phyloP scores from a whole-genome alignment of 2,113 vertebrate species.

The Castor canadensis region DNA sequence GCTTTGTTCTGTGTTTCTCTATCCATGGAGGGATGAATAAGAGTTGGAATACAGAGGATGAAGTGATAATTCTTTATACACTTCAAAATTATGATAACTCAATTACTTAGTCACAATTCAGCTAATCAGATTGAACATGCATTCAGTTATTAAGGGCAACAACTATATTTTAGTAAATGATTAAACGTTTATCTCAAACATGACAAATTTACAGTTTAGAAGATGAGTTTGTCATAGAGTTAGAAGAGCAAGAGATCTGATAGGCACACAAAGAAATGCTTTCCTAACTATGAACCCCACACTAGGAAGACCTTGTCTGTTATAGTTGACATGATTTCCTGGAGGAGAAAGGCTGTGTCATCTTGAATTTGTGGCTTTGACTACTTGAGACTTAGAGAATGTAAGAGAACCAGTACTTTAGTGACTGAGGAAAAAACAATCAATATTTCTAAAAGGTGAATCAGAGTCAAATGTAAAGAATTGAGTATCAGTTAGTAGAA shows the following conservation, averaged over 20 bases:
- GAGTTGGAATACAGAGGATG: neutral
- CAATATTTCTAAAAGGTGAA: neutral
- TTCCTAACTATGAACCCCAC: neutral
- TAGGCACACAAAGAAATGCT: neutral
- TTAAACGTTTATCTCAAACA: neutral
- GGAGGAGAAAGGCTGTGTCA: neutral
- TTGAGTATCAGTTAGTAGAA: neutral
- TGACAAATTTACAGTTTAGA: neutral
- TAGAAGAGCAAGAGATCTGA: neutral
- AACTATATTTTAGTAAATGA: constrained; percentile 22
- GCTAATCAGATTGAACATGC: neutral
- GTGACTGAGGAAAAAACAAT: neutral
- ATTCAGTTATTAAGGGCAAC: neutral
- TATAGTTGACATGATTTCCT: neutral
- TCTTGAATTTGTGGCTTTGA: neutral
- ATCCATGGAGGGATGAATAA: neutral
- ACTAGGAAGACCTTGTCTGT: neutral
- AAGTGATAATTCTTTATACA: neutral
- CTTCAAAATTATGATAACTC: neutral
- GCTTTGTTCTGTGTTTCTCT: neutral
- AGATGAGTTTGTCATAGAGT: neutral
- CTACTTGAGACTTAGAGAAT: neutral
- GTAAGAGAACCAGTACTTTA: neutral
- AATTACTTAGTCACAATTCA: neutral
- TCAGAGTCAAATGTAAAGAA: neutral